Evolutionary conservation across 2,888 invertebrate species (phyloP).

Genomic region (Parnassius glacialis): DNA sequence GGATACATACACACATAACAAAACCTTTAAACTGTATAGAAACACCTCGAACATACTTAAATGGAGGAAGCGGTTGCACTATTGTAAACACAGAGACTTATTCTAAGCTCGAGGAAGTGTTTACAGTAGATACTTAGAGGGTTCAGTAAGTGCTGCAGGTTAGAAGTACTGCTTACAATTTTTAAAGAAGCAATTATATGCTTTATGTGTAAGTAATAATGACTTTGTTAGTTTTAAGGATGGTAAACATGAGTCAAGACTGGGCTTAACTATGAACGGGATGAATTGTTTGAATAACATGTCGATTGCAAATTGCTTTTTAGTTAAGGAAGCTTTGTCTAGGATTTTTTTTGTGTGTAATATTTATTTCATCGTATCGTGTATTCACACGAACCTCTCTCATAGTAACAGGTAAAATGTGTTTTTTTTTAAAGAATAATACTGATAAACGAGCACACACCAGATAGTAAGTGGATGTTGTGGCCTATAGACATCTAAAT

Average conservation of each 20-base stretch:
- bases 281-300: constrained; percentile 21
- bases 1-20: constrained; percentile 13
- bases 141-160: constrained; percentile 24
- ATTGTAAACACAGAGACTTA: constrained; percentile 34
- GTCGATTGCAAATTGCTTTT: constrained; percentile 21
- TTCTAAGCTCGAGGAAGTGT: constrained; percentile 34
- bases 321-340: neutral
- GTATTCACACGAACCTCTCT: too few relatives aligned
- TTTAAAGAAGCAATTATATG: constrained; percentile 5
- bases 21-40: constrained; percentile 19
- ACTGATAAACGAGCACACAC: too few relatives aligned
- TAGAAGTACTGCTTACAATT: constrained; percentile 5
- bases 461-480: too few relatives aligned
- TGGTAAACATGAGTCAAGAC: neutral
- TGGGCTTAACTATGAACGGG: constrained; percentile 6
- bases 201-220: neutral
- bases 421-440: too few relatives aligned
- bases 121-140: constrained; percentile 25
- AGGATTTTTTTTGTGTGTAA: too few relatives aligned
- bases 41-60: constrained; percentile 24
- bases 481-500: too few relatives aligned
- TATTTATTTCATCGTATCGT: too few relatives aligned
- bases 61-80: constrained; percentile 32
- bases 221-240: neutral
- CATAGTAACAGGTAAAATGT: too few relatives aligned